Evolutionary conservation across 2,113 vertebrate genomes (phyloP).

Genomic region (Mixornis gularis): DNA sequence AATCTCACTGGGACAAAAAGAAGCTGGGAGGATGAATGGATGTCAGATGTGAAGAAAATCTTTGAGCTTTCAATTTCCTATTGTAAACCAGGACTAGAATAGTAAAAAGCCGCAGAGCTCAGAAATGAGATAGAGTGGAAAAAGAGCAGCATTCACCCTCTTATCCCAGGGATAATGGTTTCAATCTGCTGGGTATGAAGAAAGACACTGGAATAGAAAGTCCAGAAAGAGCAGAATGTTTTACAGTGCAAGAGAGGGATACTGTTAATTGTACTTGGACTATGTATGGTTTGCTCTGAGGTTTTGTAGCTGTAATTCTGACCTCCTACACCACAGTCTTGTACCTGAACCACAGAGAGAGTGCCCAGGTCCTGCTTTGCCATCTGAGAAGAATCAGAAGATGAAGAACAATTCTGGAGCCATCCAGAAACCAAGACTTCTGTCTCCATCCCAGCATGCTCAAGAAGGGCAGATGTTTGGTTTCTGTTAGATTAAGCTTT

Average conservation of each 20-base stretch:
- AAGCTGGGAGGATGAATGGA: conserved; percentile 1
- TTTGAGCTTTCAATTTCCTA: conserved; percentile 10
- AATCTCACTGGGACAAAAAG: background rate
- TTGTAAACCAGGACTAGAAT: background rate
- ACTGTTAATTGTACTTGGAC: background rate
- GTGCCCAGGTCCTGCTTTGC: background rate
- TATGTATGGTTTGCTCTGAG: background rate
- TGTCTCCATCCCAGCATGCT: background rate
- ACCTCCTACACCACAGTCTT: background rate
- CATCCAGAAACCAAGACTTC: background rate
- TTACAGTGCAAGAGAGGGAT: background rate
- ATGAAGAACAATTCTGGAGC: background rate
- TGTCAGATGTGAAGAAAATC: conserved; percentile 35
- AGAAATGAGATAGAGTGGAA: background rate
- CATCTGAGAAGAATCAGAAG: background rate
- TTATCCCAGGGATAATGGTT: background rate
- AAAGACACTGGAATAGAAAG: background rate
- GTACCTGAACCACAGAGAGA: background rate
- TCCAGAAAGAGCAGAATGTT: conserved; percentile 12
- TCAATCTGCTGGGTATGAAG: background rate
- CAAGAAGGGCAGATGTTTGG: background rate
- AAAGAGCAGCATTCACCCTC: background rate
- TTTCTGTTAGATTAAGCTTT: conserved; percentile 50
- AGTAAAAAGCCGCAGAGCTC: conserved; percentile 16
- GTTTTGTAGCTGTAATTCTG: conserved; percentile 6